These are phyloP conservation scores for Brenthis hecate DNA, from an alignment of 2,888 invertebrate genomes.

Conservation along the genomic window DNA sequence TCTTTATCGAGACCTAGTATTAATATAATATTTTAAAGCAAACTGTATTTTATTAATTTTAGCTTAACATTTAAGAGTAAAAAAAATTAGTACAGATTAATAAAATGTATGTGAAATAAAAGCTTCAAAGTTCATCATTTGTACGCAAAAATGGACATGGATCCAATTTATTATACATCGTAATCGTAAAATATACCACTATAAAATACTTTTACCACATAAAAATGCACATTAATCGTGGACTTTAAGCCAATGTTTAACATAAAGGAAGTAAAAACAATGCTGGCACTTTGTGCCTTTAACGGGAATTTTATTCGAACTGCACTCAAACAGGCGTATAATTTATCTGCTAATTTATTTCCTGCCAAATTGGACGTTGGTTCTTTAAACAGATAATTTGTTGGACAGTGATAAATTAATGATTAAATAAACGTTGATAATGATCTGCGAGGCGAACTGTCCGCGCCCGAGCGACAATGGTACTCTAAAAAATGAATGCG, in stretches of 20 bases:
- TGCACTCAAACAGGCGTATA: constrained; percentile 25
- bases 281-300: constrained; percentile 14
- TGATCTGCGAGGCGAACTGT: constrained; percentile 64
- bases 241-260: constrained; percentile 20
- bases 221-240: constrained; percentile 17
- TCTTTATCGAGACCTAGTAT: too few relatives aligned
- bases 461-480: constrained; percentile 43
- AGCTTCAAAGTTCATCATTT: constrained; percentile 10
- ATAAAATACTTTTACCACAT: constrained; percentile 15
- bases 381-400: constrained; percentile 61
- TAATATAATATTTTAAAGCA: too few relatives aligned
- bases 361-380: constrained; percentile 34
- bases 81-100: constrained; percentile 7
- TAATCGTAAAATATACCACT: constrained; percentile 19
- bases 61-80: background rate
- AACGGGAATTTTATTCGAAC: constrained; percentile 24
- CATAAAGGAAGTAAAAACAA: constrained; percentile 23
- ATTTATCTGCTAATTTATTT: constrained; percentile 33
- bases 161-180: constrained; percentile 10
- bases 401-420: constrained; percentile 75
- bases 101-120: constrained; percentile 11
- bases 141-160: constrained; percentile 11
- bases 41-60: background rate
- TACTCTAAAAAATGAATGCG: constrained; percentile 62
- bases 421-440: constrained; percentile 75